These are phyloP conservation scores for Campylorhamphus procurvoides DNA, from an alignment of 2,113 vertebrate genomes.

Conservation along the genomic window DNA sequence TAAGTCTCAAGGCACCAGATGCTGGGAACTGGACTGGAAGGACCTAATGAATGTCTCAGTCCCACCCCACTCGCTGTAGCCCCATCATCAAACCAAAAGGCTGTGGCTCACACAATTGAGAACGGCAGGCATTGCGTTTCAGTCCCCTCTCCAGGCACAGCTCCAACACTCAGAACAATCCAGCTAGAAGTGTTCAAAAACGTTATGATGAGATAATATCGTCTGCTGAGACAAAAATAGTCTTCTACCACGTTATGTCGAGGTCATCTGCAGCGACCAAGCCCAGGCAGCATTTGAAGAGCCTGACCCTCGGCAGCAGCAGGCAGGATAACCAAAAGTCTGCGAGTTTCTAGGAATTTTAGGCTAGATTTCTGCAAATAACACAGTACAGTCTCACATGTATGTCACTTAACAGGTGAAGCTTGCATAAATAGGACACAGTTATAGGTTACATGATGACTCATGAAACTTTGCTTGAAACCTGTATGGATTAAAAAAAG, in stretches of 20 bases:
- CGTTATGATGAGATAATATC: conserved; percentile 43
- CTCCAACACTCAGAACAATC: conserved; percentile 36
- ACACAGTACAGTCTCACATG: rapidly evolving
- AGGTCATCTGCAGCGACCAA: not conserved
- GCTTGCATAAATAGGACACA: not conserved
- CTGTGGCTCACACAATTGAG: conserved; percentile 7
- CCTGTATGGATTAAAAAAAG: not conserved
- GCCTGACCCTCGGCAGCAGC: not conserved
- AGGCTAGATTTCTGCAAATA: not conserved
- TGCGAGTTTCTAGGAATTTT: not conserved
- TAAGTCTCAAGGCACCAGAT: not conserved
- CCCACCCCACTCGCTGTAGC: not conserved
- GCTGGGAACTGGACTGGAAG: not conserved
- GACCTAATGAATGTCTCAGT: not conserved
- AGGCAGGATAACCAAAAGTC: not conserved
- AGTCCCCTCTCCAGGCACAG: not conserved
- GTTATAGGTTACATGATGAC: rapidly evolving
- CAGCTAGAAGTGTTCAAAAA: not conserved
- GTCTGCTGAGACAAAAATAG: conserved; percentile 29
- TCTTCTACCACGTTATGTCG: not conserved
- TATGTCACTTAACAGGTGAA: not conserved
- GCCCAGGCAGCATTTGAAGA: not conserved
- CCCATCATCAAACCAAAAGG: not conserved
- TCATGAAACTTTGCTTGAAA: not conserved
- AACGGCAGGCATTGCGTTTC: conserved; percentile 21